Evolutionary conservation across 2,888 invertebrate genomes (phyloP), one percentile per base, ranked within the genome.

Genomic region (Phorcus lineatus): DNA sequence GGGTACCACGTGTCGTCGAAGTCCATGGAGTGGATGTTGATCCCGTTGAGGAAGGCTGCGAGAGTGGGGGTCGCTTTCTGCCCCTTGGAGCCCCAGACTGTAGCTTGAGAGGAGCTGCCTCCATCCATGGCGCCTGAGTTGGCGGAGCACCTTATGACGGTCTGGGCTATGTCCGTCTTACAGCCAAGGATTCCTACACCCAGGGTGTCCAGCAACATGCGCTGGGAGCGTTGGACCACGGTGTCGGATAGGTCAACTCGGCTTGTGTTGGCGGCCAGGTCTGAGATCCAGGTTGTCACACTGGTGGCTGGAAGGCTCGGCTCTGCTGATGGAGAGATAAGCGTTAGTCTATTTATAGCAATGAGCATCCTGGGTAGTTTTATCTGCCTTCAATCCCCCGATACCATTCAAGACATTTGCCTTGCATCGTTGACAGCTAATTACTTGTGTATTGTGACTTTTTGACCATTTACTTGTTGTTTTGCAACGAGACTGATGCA

Each of bases 1-100:
- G 89, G 89, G 52, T 88, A 85, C 89, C 89, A 89, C 0, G 89
- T 89, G 81, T 89, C 89, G 57, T 89, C 89, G 81, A 88, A 88
- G 70, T 89, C 89, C 88, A 89, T 89, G 17, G 89, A 83, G 77
- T 89, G 89, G 19, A 86, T 85, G 78, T 86, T 88, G 36, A 85
- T 80, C 9, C 88, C 89, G 78, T 89, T 89, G 40, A 89, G 79
- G 74, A 83, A 88, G 1, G 88, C 88, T 4, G 88, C 87, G 77
- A 85, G 77, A 0, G 83, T 57, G 2, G 83, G 74, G 1, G 80
- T 53, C 6, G 84, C 78, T 52, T 79, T 84, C 36, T 74, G 22
- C 4, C 83, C 80, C 17, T 77, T 54, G 24, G 82, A 77, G 17
- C 86, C 86, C 85, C 86, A 86, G 19, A 85, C 40, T 2, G 80